phyloP scores from a whole-genome alignment of 1,140 invertebrate species.

The Leptinotarsa lineolata region DNA sequence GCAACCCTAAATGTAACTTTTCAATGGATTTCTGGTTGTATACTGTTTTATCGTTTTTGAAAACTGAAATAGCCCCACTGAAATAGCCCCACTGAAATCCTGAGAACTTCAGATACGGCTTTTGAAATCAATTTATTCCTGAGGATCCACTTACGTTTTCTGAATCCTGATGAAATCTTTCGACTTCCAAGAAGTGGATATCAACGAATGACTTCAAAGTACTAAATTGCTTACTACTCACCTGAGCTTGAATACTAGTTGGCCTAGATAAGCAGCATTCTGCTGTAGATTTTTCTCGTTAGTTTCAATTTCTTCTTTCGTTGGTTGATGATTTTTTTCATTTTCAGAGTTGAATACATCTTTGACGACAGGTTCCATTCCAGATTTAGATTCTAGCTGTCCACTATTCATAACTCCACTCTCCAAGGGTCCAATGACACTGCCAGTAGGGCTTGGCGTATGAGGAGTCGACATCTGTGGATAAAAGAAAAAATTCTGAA shows the following conservation, averaged over 20 bases:
- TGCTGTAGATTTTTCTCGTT: constrained; percentile 67
- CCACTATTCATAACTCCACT: constrained; percentile 53
- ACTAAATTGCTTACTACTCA: no score
- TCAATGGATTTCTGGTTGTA: no score
- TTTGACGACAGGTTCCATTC: constrained; percentile 55
- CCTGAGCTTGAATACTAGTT: constrained; percentile 84
- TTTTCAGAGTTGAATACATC: constrained; percentile 59
- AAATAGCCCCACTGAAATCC: no score
- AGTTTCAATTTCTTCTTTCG: constrained; percentile 65
- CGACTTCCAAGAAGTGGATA: no score
- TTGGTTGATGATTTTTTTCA: constrained; percentile 57
- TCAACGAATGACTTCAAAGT: no score
- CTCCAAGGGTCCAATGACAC: constrained; percentile 48
- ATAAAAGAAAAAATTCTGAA: not conserved
- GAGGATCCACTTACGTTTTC: no score
- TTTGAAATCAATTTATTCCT: no score
- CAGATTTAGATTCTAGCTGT: constrained; percentile 51
- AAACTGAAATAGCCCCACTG: no score
- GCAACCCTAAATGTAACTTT: no score
- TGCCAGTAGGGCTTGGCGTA: constrained; percentile 54
- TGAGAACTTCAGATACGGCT: no score
- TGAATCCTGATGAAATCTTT: no score
- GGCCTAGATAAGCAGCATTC: constrained; percentile 70
- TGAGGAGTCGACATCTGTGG: constrained; percentile 51
- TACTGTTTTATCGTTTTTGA: no score